These are phyloP conservation scores for Ammospiza maritima DNA, from an alignment of 2,797 vertebrate species.

Conservation along the genomic window DNA sequence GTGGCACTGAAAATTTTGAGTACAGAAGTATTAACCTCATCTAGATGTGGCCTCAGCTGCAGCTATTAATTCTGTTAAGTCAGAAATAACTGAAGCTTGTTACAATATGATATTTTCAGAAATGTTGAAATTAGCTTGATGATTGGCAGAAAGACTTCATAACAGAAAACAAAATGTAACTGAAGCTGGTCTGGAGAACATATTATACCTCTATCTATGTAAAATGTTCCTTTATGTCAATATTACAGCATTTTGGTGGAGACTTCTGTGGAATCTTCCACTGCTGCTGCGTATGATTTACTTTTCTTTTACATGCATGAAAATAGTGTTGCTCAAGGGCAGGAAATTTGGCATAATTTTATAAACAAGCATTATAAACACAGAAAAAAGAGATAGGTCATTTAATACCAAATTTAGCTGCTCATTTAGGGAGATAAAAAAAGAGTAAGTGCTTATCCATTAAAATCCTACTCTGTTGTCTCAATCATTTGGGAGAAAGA, in stretches of 20 bases:
- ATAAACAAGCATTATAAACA: conserved; percentile 34
- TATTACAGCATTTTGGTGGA: conserved; percentile 31
- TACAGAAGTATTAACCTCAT: neutral
- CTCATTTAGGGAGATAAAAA: conserved; percentile 45
- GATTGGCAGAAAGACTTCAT: neutral
- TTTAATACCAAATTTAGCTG: conserved; percentile 47
- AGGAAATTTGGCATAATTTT: conserved; percentile 8
- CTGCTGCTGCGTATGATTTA: neutral
- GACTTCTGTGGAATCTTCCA: conserved; percentile 22
- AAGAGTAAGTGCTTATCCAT: conserved; percentile 16
- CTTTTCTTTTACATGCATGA: neutral
- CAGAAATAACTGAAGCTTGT: neutral
- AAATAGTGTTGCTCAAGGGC: conserved; percentile 43
- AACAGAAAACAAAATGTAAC: neutral
- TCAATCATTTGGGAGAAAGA: neutral
- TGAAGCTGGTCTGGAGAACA: neutral
- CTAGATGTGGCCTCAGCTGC: neutral
- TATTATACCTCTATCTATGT: neutral
- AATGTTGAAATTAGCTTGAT: conserved; percentile 17
- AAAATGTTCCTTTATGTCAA: conserved; percentile 35
- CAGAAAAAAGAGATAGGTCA: neutral
- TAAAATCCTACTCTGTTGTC: conserved; percentile 32
- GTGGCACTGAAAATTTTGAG: neutral
- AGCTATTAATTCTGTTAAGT: neutral
- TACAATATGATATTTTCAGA: neutral